phyloP scores from a whole-genome alignment of 2,113 vertebrate genomes.

The Otolemur garnettii region DNA sequence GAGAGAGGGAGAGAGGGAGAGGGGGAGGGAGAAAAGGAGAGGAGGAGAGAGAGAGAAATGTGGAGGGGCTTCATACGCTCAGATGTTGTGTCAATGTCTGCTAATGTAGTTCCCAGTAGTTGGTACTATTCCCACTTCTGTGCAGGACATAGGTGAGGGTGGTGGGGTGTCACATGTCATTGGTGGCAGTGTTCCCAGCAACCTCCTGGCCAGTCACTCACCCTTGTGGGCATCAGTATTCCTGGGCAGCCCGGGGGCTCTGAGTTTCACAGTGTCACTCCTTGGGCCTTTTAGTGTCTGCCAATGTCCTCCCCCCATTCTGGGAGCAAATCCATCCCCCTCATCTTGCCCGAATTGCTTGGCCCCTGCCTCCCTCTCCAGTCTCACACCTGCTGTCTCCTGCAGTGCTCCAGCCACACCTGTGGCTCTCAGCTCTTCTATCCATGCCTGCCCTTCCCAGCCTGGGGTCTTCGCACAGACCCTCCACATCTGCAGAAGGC shows the following conservation, averaged over 20 bases:
- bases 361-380: not conserved
- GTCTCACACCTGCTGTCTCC: rapidly evolving
- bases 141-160: not conserved
- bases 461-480: not conserved
- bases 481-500: not conserved
- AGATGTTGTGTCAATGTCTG: rapidly evolving
- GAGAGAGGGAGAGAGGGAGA: not conserved
- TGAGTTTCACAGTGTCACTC: not conserved
- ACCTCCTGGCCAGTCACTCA: not conserved
- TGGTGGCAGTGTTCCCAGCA: not conserved
- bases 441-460: not conserved
- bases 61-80: not conserved
- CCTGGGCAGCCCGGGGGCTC: not conserved
- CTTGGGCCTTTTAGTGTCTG: not conserved
- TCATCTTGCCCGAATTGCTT: not conserved
- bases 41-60: no score
- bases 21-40: no score
- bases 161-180: not conserved
- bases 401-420: no score
- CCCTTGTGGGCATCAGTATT: not conserved
- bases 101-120: no score
- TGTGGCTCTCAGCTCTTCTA: not conserved
- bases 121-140: not conserved
- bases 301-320: not conserved
- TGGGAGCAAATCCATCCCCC: not conserved